Base-by-base conservation (phyloP, 1,140 invertebrate species). In the Drosophila asahinai region DNA sequence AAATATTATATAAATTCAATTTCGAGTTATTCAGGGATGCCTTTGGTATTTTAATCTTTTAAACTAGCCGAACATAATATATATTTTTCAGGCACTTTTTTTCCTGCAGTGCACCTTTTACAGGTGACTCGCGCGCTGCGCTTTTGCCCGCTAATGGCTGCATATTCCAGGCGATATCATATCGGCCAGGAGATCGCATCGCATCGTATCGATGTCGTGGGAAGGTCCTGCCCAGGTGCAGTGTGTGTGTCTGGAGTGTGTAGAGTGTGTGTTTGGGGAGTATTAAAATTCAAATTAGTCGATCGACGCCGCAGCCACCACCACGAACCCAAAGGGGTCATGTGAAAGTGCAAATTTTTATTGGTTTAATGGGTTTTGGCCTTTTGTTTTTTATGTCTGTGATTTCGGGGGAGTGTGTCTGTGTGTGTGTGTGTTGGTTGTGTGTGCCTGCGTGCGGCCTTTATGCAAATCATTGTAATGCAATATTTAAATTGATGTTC, bases 391-490 rank as follows among this genome's bases (percentile, higher is more conserved):
- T 60, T 45, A 30, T 30, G 55, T 64, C 83, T 51, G 61, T 74
- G 77, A 72, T 71, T 89, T 83, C 80, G 57, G 63, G 82, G 71
- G 64, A 70, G 57, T 72, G 43, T 25, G 51, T 14, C 27, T 27
- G 51, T 54, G 51, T n/a, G 22, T 14, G 22, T 9, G 22, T 49
- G 14, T 38, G 12, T 33, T 54, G 55, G 52, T 36, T 64, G 55
- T 64, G 64, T 22, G 52, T 17, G 57, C 43, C 52, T 62, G 25
- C 67, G 42, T 77, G 65, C 60, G 73, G 47, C 84, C 77, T 86
- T 87, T 89, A 87, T 87, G 84, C 84, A 87, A 87, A 87, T 87
- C 84, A 87, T 87, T 83, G 84, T 87, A 87, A 87, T 89, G 84
- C 84, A 87, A 87, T 87, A 89, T 89, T 89, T 89, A 87, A 87